Conservation (phyloP, 2,113 vertebrate species). For the Trichechus manatus region DNA sequence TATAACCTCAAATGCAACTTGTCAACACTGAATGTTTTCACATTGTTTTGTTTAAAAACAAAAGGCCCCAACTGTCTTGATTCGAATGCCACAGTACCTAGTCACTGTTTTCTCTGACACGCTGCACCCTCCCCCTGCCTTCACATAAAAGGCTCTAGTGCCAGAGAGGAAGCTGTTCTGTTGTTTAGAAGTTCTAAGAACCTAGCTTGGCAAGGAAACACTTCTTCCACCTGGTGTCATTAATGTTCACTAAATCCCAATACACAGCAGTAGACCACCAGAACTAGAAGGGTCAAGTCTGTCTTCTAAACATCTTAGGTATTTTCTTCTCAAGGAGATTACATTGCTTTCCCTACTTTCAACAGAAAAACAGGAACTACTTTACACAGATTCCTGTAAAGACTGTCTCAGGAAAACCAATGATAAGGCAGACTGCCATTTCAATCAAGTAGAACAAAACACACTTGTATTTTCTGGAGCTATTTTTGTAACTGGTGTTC, state of each 20-base stretch:
- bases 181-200: conserved; percentile 58
- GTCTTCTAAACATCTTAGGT: conserved; percentile 18
- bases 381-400: conserved; percentile 60
- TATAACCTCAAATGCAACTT: conserved; percentile 86
- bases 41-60: conserved; percentile 81
- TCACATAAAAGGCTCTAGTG: conserved; percentile 64
- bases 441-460: conserved; percentile 61
- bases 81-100: conserved; percentile 46
- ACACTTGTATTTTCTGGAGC: conserved; percentile 58
- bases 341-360: conserved; percentile 35
- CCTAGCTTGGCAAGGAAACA: conserved; percentile 75
- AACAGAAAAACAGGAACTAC: conserved; percentile 58
- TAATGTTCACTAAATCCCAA: conserved; percentile 44
- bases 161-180: conserved; percentile 73
- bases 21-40: conserved; percentile 85
- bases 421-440: conserved; percentile 23
- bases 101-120: conserved; percentile 55
- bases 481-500: conserved; percentile 63
- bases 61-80: conserved; percentile 69
- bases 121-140: conserved; percentile 23
- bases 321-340: not conserved
- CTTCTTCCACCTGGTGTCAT: conserved; percentile 64
- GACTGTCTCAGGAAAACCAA: conserved; percentile 71
- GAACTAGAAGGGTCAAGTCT: conserved; percentile 62
- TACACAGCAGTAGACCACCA: conserved; percentile 57